Evolutionary conservation across 2,888 invertebrate genomes (phyloP).

Genomic region (Dynastes maya): DNA sequence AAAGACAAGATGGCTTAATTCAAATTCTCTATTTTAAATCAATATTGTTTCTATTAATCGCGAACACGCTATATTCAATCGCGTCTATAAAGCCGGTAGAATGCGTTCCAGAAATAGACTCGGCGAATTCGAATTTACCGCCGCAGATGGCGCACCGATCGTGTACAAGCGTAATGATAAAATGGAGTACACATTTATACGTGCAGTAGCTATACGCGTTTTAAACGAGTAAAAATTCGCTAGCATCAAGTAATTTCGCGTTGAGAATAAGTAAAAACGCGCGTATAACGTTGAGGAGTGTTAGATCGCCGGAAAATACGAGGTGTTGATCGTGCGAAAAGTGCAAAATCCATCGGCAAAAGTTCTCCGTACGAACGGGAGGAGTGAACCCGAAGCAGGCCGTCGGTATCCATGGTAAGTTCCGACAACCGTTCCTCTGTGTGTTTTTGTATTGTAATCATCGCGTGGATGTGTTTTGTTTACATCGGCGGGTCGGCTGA

Average conservation of each 20-base stretch:
- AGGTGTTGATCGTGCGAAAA: conserved; percentile 55
- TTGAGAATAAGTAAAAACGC: conserved; percentile 56
- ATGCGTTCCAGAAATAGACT: conserved; percentile 3
- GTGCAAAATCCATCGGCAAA: conserved; percentile 54
- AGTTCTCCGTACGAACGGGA: conserved; percentile 55
- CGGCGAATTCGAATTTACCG: conserved; percentile 48
- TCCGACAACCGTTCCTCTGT: conserved; percentile 58
- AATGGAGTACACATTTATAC: conserved; percentile 70
- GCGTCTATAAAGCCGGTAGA: neutral
- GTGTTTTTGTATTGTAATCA: conserved; percentile 59
- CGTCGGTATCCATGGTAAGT: conserved; percentile 70
- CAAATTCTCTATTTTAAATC: too few species aligned
- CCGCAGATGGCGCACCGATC: conserved; percentile 63
- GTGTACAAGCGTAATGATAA: conserved; percentile 70
- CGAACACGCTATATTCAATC: too few species aligned
- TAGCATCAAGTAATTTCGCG: conserved; percentile 52
- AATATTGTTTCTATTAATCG: neutral
- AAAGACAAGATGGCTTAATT: too few species aligned
- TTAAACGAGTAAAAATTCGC: conserved; percentile 64
- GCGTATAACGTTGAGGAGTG: conserved; percentile 56
- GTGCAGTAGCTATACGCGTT: conserved; percentile 70
- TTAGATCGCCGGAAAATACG: conserved; percentile 53
- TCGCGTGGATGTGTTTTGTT: conserved; percentile 19
- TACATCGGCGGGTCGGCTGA: conserved; percentile 23
- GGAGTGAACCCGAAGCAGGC: conserved; percentile 62